Evolutionary conservation across 2,113 vertebrate species (phyloP).

Genomic region (Myxocyprinus asiaticus): DNA sequence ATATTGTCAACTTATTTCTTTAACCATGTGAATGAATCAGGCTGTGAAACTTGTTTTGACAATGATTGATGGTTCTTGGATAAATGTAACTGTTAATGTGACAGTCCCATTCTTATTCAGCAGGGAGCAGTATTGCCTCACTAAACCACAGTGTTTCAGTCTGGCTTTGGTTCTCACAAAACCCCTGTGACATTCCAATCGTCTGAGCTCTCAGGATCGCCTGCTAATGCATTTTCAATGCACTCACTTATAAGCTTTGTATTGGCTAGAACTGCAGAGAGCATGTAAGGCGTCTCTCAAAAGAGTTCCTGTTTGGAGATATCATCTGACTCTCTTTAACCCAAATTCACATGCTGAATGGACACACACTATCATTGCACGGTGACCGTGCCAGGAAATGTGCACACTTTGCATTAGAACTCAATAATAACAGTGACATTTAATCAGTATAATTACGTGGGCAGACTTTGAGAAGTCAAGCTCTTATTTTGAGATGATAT

Average conservation of each 20-base stretch:
- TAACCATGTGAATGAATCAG: too few relatives aligned
- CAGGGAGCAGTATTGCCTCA: slow-evolving; percentile 37
- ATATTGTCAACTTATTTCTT: too few relatives aligned
- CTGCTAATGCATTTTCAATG: slow-evolving; percentile 69
- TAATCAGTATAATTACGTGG: slow-evolving; percentile 43
- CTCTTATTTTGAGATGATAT: slow-evolving; percentile 22
- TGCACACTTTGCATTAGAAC: slow-evolving; percentile 14
- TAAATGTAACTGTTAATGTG: background rate
- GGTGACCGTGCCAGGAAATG: too few relatives aligned
- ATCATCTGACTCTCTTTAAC: slow-evolving; percentile 10
- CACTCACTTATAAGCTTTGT: slow-evolving; percentile 51
- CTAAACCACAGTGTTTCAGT: background rate
- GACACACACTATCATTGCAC: too few relatives aligned
- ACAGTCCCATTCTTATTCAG: slow-evolving; percentile 19
- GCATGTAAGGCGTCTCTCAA: slow-evolving; percentile 47
- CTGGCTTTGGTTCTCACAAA: background rate
- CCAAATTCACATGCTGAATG: too few relatives aligned
- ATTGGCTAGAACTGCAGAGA: slow-evolving; percentile 41
- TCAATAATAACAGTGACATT: slow-evolving; percentile 8
- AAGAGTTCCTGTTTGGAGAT: slow-evolving; percentile 42
- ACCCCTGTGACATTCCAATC: slow-evolving; percentile 55
- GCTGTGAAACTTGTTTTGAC: too few relatives aligned
- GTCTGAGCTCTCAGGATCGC: slow-evolving; percentile 54
- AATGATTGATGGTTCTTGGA: too few relatives aligned
- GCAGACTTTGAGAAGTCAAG: background rate